Evolutionary conservation across 2,113 vertebrate species (phyloP).

Genomic region (Phasianus colchicus): DNA sequence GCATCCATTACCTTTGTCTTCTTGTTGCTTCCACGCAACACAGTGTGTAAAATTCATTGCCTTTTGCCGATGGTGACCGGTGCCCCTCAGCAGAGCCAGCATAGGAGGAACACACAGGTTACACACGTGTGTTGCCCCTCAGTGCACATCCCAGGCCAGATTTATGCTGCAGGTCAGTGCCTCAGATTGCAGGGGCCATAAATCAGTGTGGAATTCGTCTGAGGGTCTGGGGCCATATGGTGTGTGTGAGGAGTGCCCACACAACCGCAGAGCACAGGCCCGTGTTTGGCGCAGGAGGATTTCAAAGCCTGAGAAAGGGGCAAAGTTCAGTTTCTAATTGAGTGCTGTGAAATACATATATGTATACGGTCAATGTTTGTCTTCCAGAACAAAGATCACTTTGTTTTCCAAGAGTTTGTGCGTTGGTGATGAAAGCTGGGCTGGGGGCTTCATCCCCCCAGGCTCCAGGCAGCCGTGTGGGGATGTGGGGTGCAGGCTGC

Average conservation of each 20-base stretch:
- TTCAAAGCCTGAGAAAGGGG: constrained; percentile 63
- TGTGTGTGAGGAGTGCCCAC: neutral
- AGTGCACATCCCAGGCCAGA: neutral
- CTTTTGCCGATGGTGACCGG: rapidly evolving
- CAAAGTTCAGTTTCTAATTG: constrained; percentile 67
- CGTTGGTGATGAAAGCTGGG: neutral
- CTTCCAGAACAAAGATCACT: constrained; percentile 48
- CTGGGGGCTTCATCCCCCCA: neutral
- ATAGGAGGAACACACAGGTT: neutral
- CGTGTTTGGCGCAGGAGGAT: neutral
- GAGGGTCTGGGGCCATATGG: constrained; percentile 39
- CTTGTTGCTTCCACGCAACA: neutral
- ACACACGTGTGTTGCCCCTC: neutral
- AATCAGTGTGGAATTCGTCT: constrained; percentile 32
- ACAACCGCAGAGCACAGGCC: neutral
- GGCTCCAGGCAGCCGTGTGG: neutral
- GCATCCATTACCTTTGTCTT: rapidly evolving
- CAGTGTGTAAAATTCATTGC: neutral
- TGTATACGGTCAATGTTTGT: constrained; percentile 58
- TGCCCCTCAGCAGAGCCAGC: rapidly evolving
- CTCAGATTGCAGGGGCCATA: neutral
- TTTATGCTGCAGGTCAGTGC: neutral
- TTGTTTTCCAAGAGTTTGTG: neutral
- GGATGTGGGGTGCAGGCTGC: neutral
- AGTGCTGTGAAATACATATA: constrained; percentile 53